Conservation (phyloP, 1,140 invertebrate species). For the Myzus persicae region DNA sequence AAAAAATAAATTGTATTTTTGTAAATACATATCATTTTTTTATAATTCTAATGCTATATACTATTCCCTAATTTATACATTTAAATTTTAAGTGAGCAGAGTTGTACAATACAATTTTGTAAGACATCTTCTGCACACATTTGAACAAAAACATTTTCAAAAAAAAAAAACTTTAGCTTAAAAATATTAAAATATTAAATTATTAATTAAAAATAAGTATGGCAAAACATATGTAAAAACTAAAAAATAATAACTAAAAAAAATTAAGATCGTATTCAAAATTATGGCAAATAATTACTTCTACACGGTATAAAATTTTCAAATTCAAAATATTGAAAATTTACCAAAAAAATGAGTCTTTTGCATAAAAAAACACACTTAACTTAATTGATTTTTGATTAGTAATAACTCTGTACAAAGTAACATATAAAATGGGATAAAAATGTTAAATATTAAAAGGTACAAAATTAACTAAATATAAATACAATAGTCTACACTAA, state of each 20-base stretch:
- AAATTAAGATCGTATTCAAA: background rate
- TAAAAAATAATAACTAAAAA: background rate
- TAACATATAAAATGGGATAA: background rate
- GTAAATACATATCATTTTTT: background rate
- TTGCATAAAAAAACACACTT: background rate
- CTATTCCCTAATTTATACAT: background rate
- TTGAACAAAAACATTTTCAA: background rate
- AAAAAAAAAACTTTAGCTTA: too few relatives aligned
- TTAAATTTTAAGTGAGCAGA: background rate
- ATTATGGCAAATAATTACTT: background rate
- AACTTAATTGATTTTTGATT: background rate
- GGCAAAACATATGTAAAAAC: background rate
- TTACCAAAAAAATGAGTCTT: background rate
- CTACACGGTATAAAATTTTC: background rate
- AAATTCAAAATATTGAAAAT: background rate
- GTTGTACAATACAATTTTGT: background rate
- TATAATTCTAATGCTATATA: background rate
- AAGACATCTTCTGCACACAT: background rate
- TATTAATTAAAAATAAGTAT: background rate
- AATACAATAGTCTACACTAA: background rate
- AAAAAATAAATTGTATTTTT: background rate
- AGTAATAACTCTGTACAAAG: background rate
- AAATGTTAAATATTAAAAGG: background rate
- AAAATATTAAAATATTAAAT: background rate
- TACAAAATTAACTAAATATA: background rate